Percentiles rank a stretch among this genome's conserved stretches.
These are phyloP conservation scores for Philereme vetulata DNA, from an alignment of 2,888 invertebrate species.

Conservation along the genomic window DNA sequence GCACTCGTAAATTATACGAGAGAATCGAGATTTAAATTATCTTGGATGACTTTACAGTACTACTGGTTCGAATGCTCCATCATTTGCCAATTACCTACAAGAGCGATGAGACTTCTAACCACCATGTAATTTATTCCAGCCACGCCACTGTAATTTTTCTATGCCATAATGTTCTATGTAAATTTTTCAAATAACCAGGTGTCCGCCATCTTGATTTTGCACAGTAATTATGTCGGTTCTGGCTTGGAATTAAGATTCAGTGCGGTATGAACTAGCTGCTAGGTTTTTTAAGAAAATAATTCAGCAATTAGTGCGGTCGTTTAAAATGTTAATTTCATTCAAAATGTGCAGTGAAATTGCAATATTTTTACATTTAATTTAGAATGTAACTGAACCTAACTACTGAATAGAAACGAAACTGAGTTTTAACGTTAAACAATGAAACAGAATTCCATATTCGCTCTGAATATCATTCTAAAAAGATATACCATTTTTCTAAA, in stretches of 20 bases:
- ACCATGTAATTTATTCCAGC: slow-evolving; percentile 36
- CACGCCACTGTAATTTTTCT: slow-evolving; percentile 36
- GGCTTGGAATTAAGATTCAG: slow-evolving; percentile 40
- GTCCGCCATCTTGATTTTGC: slow-evolving; percentile 33
- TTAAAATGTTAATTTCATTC: slow-evolving; percentile 24
- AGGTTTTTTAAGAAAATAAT: slow-evolving; percentile 32
- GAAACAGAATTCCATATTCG: slow-evolving; percentile 7
- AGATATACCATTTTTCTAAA: slow-evolving; percentile 20
- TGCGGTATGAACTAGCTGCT: slow-evolving; percentile 34
- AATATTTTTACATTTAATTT: slow-evolving; percentile 4
- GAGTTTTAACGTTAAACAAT: slow-evolving; percentile 6
- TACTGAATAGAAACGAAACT: slow-evolving; percentile 11
- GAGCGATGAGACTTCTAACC: slow-evolving; percentile 24
- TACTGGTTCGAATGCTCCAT: slow-evolving; percentile 7
- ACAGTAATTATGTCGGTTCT: slow-evolving; percentile 37
- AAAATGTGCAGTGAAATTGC: slow-evolving; percentile 6
- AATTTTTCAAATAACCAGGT: slow-evolving; percentile 38
- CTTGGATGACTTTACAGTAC: slow-evolving; percentile 13
- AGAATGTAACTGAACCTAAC: slow-evolving; percentile 6
- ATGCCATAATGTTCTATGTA: slow-evolving; percentile 35
- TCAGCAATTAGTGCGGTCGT: slow-evolving; percentile 19
- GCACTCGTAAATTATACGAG: too few species aligned
- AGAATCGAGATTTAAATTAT: slow-evolving; percentile 6
- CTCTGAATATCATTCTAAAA: slow-evolving; percentile 5
- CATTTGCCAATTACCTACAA: slow-evolving; percentile 17